Percentiles rank a stretch among this genome's conserved stretches.
These are phyloP conservation scores for Anthophora plumipes DNA, from an alignment of 2,888 invertebrate species.

Conservation along the genomic window DNA sequence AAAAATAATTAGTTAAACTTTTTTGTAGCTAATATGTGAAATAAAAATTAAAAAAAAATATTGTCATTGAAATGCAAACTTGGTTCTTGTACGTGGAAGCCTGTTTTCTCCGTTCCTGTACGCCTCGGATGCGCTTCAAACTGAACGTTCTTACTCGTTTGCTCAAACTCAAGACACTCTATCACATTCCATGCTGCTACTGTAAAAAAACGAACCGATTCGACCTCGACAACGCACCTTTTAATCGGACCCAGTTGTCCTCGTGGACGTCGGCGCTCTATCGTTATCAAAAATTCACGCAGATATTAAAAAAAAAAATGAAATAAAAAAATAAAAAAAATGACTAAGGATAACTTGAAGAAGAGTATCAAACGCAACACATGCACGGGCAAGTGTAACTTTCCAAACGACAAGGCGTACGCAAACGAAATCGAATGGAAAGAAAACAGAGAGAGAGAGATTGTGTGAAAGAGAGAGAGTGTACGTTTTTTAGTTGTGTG, in stretches of 20 bases:
- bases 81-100: not conserved
- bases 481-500: not conserved
- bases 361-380: conserved; percentile 41
- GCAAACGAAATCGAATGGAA: conserved; percentile 31
- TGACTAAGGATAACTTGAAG: not conserved
- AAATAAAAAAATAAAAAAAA: not conserved
- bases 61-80: no score
- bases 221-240: conserved; percentile 44
- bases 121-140: conserved; percentile 37
- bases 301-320: not conserved
- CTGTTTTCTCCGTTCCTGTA: conserved; percentile 11
- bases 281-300: conserved; percentile 32
- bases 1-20: no score
- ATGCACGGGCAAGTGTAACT: conserved; percentile 56
- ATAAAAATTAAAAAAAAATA: not conserved
- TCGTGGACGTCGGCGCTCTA: conserved; percentile 14
- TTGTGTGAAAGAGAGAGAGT: not conserved
- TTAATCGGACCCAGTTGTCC: conserved; percentile 31
- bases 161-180: conserved; percentile 22
- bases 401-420: conserved; percentile 43
- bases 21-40: no score
- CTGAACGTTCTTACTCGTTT: conserved; percentile 2
- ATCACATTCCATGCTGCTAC: conserved; percentile 45
- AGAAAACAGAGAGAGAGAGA: not conserved
- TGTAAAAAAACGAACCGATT: conserved; percentile 16